Conservation (phyloP, 2,797 vertebrate species). For the Darevskia nairensis region DNA sequence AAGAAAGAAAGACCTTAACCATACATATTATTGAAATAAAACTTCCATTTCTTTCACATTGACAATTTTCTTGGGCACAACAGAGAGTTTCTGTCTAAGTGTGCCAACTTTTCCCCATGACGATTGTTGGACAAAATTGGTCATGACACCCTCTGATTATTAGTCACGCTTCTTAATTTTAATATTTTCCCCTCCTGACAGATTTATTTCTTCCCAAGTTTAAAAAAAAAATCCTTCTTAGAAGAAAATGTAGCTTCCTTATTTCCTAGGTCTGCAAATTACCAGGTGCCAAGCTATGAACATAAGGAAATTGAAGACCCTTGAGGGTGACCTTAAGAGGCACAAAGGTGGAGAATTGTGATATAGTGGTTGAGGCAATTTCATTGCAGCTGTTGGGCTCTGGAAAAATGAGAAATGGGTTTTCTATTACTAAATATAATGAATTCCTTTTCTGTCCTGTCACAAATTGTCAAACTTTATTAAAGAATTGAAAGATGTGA, state of each 20-base stretch:
- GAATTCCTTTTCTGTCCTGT: slow-evolving; percentile 77
- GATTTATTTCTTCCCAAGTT: slow-evolving; percentile 72
- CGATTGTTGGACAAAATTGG: slow-evolving; percentile 53
- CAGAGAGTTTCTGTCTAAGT: slow-evolving; percentile 16
- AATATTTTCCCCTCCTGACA: slow-evolving; percentile 72
- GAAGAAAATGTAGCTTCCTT: slow-evolving; percentile 61
- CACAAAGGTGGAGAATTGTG: slow-evolving; percentile 50
- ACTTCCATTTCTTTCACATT: slow-evolving; percentile 64
- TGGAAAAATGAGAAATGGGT: slow-evolving; percentile 77
- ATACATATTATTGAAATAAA: slow-evolving; percentile 74
- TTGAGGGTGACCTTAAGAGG: slow-evolving; percentile 62
- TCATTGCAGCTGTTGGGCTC: slow-evolving; percentile 52
- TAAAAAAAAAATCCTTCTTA: slow-evolving; percentile 69
- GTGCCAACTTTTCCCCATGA: slow-evolving; percentile 39
- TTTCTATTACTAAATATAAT: slow-evolving; percentile 79
- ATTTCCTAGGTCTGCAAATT: slow-evolving; percentile 70
- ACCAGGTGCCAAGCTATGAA: slow-evolving; percentile 63
- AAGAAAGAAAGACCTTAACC: slow-evolving; percentile 68
- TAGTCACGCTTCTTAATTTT: slow-evolving; percentile 71
- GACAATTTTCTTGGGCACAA: slow-evolving; percentile 35
- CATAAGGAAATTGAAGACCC: slow-evolving; percentile 70
- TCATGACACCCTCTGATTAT: slow-evolving; percentile 65
- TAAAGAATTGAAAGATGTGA: slow-evolving; percentile 71
- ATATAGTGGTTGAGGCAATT: slow-evolving; percentile 68
- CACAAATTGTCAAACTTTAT: slow-evolving; percentile 85